Evolutionary conservation across 2,888 invertebrate genomes (phyloP).

Genomic region (Polydrusus pterygomalis): DNA sequence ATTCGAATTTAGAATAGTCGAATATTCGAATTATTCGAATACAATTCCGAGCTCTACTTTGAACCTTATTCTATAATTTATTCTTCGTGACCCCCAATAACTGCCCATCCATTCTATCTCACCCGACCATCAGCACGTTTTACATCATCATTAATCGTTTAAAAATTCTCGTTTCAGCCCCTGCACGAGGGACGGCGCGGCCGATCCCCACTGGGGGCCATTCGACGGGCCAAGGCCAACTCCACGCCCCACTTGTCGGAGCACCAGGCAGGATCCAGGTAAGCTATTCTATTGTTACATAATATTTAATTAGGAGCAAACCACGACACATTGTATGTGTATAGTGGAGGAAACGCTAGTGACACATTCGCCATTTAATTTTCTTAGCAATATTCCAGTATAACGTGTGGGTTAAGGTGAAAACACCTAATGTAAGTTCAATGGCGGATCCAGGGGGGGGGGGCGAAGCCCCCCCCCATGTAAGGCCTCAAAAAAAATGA

Average conservation of each 20-base stretch:
- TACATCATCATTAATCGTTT: constrained; percentile 15
- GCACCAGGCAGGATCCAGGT: constrained; percentile 60
- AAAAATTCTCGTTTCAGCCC: constrained; percentile 64
- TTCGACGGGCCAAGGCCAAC: constrained; percentile 64
- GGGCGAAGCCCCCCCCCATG: too few species aligned
- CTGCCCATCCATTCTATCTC: not conserved
- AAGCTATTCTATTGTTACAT: constrained; percentile 15
- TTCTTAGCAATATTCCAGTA: too few species aligned
- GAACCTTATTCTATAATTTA: constrained; percentile 1
- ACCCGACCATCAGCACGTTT: constrained; percentile 19
- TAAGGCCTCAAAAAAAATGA: too few species aligned
- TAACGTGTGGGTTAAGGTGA: too few species aligned
- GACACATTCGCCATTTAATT: too few species aligned
- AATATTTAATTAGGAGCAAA: too few species aligned
- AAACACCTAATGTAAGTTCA: too few species aligned
- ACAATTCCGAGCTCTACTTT: too few species aligned
- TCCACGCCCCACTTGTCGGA: constrained; percentile 71
- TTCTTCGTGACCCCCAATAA: not conserved
- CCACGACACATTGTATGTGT: not conserved
- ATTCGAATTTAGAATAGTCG: too few species aligned
- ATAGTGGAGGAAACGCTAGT: not conserved
- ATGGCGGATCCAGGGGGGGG: too few species aligned
- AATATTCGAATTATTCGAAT: too few species aligned
- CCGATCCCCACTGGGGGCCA: constrained; percentile 66
- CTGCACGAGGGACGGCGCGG: constrained; percentile 68